Base-by-base conservation (phyloP, 2,888 invertebrate species). In the Autographa pulchrina region DNA sequence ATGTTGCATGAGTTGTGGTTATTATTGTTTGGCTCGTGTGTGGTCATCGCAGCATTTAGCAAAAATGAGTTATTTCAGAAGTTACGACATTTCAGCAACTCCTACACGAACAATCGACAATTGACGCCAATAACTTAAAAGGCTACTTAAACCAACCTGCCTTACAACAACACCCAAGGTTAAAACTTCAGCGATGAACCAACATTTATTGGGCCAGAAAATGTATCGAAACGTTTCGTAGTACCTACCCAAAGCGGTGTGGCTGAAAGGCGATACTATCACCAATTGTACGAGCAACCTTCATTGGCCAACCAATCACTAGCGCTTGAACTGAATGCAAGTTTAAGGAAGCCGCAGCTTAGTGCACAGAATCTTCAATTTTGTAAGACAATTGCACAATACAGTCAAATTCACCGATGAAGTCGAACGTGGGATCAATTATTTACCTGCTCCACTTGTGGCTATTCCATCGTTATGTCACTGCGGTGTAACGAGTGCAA, bases 341-440 rank as follows among this genome's bases (percentile, higher is more conserved):
- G 81, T 80, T 82, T 74, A 81, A 86, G 81, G 78, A 81, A 78
- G 77, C 68, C 38, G 72, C 72, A 58, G 62, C 71, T 70, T 78
- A 82, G 80, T 85, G 85, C 84, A 85, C 82, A 80, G 80, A 87
- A 86, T 88, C 83, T 82, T 71, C 25, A 79, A 61, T 75, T 78
- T 84, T 78, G 81, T 85, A 88, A 86, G 58, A 68, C 61, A 76
- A 61, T 91, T 90, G 75, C 86, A 83, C 83, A 88, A 92, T 78
- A 70, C 65, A 86, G 80, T 86, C 88, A 88, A 91, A 92, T 89
- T 89, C 78, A 70, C 80, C 85, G 85, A 88, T 88, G 85, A 91
- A 92, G 85, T 90, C 91, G 93, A 94, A 93, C 94, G 94, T 94
- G 94, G 92, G 94, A 95, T 92, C 90, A 92, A 93, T 93, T 91